Base-by-base conservation (phyloP, 2,888 invertebrate genomes). In the Anodontia alba region DNA sequence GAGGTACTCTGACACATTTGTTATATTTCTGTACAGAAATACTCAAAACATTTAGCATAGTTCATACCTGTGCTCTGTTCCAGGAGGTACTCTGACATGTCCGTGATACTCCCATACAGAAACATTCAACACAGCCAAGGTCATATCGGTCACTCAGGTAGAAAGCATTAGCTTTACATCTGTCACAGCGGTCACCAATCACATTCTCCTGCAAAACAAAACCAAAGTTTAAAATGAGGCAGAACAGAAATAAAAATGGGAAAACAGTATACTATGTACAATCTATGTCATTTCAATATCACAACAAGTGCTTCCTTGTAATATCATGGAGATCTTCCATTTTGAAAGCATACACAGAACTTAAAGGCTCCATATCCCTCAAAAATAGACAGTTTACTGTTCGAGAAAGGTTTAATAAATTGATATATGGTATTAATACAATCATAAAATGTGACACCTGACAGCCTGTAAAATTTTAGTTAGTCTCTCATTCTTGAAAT, bases 21-120 rank as follows among this genome's bases (percentile, higher is more conserved):
- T 0, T 97, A 96, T 49, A 98, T 96, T 1, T 98, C 99, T 95
- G 98, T 97, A 94, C 99, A 99, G 97, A 99, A 99, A 95, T 99
- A 99, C 76, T 96, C 38, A 38, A 12, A 38, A 38, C 38, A 38
- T 8, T 38, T 12, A 38, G 7, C 38, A 54, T 3, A 69, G 23
- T 15, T 26, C 90, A 85, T 92, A 97, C 96, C 94, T 97, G 97
- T 87, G 96, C 96, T 76, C 98, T 96, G 83, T 96, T 96, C 95
- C 96, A 96, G 76, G 96, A 96, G 72, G 98, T 98, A 92, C 98
- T 97, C 76, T 96, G 96, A 94, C 99, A 99, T 86, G 96, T 96
- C 66, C 94, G 92, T 0, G 97, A 96, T 49, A 98, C 96, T 1
- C 98, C 99, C 95, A 98, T 97, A 94, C 99, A 99, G 97, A 99